phyloP scores from a whole-genome alignment of 2,888 invertebrate species.

The Microplitis manilae region DNA sequence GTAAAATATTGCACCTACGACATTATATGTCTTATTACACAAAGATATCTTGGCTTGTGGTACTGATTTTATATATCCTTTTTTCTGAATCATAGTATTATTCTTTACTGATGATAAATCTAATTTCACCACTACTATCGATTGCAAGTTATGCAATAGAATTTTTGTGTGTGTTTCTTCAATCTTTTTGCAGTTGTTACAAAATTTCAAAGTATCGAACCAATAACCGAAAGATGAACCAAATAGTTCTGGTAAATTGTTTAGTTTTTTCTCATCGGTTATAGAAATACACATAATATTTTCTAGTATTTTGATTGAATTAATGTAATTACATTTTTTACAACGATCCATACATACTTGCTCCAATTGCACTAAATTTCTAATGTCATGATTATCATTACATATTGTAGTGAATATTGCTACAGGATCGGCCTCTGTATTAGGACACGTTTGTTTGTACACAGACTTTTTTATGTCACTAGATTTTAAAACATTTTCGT shows the following conservation, averaged over 20 bases:
- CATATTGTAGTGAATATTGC: not conserved
- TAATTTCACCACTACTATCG: conserved; percentile 12
- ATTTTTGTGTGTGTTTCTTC: not conserved
- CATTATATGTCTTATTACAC: conserved; percentile 25
- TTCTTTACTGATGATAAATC: not conserved
- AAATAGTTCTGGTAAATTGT: conserved; percentile 23
- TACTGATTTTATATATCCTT: conserved; percentile 28
- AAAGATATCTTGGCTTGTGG: not conserved
- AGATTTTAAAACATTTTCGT: not conserved
- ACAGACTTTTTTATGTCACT: not conserved
- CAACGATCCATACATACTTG: not conserved
- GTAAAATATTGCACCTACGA: conserved; percentile 29
- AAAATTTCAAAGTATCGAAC: not conserved
- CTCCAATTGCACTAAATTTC: not conserved
- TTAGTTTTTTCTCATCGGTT: not conserved
- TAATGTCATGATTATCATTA: not conserved
- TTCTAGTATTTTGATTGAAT: not conserved
- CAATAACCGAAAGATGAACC: conserved; percentile 14
- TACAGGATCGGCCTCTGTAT: not conserved
- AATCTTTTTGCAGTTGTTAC: not conserved
- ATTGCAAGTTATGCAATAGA: not conserved
- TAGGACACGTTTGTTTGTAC: not conserved
- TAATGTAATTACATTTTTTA: not conserved
- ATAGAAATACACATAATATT: not conserved
- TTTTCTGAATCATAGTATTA: not conserved